Evolutionary conservation across 1,140 invertebrate genomes (phyloP), one percentile per base, ranked within the genome.

Genomic region (Ostrea edulis): DNA sequence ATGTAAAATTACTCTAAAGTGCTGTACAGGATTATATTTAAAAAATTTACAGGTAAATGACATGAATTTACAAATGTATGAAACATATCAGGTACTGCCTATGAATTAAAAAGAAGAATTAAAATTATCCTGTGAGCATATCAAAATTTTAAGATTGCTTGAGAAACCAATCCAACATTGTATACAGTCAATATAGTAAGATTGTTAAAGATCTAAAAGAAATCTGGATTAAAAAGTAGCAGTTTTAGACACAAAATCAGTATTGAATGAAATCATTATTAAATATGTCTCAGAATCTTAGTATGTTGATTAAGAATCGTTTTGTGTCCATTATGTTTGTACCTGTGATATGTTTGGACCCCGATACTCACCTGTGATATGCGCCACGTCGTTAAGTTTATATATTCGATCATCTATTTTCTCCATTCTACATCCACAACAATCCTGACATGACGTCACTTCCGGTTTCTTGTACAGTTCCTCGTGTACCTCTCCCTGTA

Each of bases 401-500:
- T 77, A 77, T 3, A 11, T 25, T 25, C 68, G 25, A 3, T 77
- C 68, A 14, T 35, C 68, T 14, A 77, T 77, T 11, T 77, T 77
- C 25, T 77, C 22, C 68, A 77, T 77, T 35, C 35, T 77, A 25
- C 68, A 77, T 77, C 25, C 68, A 35, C 68, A 77, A 29, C 25
- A 77, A 25, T 25, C 7, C 8, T 77, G 22, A 77, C 68, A 77
- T 29, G 68, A 35, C 68, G 68, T 77, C 68, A 77, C 3, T 2
- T 77, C 68, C 68, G 68, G 68, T 4, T 77, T 77, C 5, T 29
- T 29, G 12, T 77, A 98, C 83, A 96, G 95, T 3, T 97, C 96
- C 95, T 97, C 96, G 29, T 94, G 92, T 11, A 97, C 92, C 8
- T 91, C 89, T 14, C 96, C 97, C 71, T 96, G 92, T 22, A 97